Percentiles rank a stretch among this genome's conserved stretches.
Evolutionary conservation across 1,140 invertebrate genomes (phyloP).

Genomic region (Triops cancriformis): DNA sequence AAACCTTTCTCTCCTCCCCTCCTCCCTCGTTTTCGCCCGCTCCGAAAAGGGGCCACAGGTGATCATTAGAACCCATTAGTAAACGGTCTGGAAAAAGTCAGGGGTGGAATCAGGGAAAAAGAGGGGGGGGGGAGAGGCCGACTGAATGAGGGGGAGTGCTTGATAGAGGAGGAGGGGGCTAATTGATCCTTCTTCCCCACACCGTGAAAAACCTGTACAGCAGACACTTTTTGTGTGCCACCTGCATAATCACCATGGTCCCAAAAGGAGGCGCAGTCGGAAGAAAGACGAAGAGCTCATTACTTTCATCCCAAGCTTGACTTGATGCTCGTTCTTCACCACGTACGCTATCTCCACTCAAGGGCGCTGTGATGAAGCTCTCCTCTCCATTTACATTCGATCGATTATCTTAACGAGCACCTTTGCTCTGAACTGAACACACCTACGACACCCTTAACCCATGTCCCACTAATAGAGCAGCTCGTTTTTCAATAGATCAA

Average conservation of each 20-base stretch:
- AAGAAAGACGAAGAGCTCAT: constrained; percentile 3
- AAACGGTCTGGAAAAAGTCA: neutral
- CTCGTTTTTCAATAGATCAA: constrained; percentile 11
- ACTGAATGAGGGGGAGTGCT: neutral
- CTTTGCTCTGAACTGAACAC: neutral
- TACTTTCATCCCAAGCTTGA: neutral
- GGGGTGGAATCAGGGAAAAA: neutral
- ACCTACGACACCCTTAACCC: constrained; percentile 12
- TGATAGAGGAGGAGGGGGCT: neutral
- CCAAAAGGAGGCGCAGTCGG: neutral
- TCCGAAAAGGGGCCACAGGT: neutral
- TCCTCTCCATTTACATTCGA: constrained; percentile 9
- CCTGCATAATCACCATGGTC: constrained; percentile 1
- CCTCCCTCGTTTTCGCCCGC: neutral
- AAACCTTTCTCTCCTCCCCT: neutral
- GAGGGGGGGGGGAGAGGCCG: neutral
- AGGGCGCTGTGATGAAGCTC: neutral
- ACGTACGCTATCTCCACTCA: neutral
- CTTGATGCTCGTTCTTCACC: neutral
- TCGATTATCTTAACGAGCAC: constrained; percentile 13
- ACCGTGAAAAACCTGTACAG: neutral
- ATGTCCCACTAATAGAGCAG: neutral
- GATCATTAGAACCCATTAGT: constrained; percentile 10
- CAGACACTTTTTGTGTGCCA: constrained; percentile 7
- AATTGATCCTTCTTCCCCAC: neutral